These are phyloP conservation scores for Kryptolebias marmoratus DNA, from an alignment of 2,113 vertebrate species.

Conservation along the genomic window DNA sequence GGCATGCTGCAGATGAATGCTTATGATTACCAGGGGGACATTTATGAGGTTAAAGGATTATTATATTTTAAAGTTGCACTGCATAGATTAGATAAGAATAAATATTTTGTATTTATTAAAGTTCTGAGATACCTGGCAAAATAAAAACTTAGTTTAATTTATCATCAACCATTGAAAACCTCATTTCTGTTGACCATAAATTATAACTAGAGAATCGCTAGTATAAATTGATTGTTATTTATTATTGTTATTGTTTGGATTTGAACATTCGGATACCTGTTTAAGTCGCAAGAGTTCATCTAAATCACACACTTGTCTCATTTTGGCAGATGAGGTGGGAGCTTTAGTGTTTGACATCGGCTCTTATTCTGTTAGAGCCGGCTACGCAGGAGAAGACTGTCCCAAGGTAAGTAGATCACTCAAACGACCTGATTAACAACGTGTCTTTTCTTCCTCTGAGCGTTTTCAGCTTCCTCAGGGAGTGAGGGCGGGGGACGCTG, in stretches of 20 bases:
- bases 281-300: background rate
- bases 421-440: slow-evolving; percentile 54
- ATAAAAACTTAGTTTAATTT: no score
- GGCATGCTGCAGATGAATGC: background rate
- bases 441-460: slow-evolving; percentile 48
- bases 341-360: slow-evolving; percentile 98
- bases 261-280: background rate
- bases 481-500: slow-evolving; percentile 1
- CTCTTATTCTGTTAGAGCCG: slow-evolving; percentile 96
- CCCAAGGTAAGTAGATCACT: slow-evolving; percentile 87
- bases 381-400: slow-evolving; percentile 98
- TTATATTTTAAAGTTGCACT: no score
- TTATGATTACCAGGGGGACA: background rate
- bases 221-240: no score
- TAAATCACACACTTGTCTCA: background rate
- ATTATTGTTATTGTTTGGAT: background rate
- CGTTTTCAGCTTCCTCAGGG: slow-evolving; percentile 24
- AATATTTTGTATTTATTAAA: no score
- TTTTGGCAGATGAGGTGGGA: slow-evolving; percentile 93
- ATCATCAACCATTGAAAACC: no score
- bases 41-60: background rate
- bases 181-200: no score
- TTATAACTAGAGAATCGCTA: no score
- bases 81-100: no score
- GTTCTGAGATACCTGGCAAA: no score